Evolutionary conservation across 64 coral and sea anemone genomes (phyloP).

Genomic region (Montipora sp.): DNA sequence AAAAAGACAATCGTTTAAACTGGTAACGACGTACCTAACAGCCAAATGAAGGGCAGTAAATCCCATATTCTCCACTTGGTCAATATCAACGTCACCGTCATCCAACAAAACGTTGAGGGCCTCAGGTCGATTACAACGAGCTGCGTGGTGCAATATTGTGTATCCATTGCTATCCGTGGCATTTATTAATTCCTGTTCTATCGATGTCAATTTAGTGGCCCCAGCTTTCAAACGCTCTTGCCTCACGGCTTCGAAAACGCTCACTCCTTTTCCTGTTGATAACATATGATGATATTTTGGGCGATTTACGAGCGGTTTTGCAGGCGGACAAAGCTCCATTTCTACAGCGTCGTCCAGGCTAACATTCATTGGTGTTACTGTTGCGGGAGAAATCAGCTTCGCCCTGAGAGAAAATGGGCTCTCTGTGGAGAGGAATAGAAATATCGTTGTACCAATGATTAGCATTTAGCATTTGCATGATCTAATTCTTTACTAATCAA

Average conservation of each 20-base stretch:
- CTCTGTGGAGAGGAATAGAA: background rate
- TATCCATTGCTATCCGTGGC: background rate
- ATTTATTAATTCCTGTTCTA: background rate
- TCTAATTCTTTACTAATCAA: no score
- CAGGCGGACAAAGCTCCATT: background rate
- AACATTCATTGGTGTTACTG: background rate
- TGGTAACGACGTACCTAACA: background rate
- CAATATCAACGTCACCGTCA: background rate
- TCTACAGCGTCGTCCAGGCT: background rate
- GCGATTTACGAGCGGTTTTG: background rate
- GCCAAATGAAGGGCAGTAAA: constrained; percentile 28
- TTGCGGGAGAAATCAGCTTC: background rate
- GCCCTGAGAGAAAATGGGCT: background rate
- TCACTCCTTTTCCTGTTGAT: constrained; percentile 18
- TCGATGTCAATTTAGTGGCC: background rate
- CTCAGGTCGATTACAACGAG: constrained; percentile 10
- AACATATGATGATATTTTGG: background rate
- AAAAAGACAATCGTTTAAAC: background rate
- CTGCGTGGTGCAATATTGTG: constrained; percentile 21
- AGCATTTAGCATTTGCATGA: no score
- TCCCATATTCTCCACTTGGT: background rate
- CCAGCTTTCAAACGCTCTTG: background rate
- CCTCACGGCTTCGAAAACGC: background rate
- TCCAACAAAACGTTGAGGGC: background rate
- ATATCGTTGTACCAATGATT: no score